A percentile compares a stretch with the other conserved stretches of the same genome.
Conservation (phyloP, 2,888 invertebrate genomes). For the Eledone cirrhosa region DNA sequence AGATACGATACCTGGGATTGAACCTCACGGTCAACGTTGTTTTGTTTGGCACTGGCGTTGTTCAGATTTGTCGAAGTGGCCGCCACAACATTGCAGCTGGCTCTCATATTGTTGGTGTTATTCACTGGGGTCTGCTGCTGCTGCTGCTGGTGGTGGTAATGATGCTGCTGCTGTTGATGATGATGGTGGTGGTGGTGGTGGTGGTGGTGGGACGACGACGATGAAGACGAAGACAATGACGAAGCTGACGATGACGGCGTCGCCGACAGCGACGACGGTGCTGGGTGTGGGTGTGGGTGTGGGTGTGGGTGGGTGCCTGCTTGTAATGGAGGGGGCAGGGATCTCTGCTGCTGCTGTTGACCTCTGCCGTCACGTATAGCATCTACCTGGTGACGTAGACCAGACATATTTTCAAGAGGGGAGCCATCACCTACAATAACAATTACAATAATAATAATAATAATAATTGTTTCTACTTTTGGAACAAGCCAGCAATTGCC, state of each 20-base stretch:
- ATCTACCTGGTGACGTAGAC: constrained; percentile 51
- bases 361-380: constrained; percentile 41
- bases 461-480: too few relatives aligned
- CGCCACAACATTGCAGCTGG: background rate
- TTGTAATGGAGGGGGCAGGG: background rate
- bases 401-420: constrained; percentile 64
- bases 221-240: too few relatives aligned
- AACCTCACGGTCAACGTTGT: constrained; percentile 5
- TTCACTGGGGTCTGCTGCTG: constrained; percentile 37
- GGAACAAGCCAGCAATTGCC: too few relatives aligned
- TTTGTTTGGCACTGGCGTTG: constrained; percentile 14
- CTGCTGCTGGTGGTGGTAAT: too few relatives aligned
- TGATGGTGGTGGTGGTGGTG: constrained; percentile 28
- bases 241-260: too few relatives aligned
- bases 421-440: constrained; percentile 47
- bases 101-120: constrained; percentile 7
- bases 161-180: constrained; percentile 44
- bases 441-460: background rate
- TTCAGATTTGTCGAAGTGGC: background rate
- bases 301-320: constrained; percentile 5
- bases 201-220: too few relatives aligned
- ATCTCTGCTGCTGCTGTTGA: constrained; percentile 16
- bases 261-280: too few relatives aligned
- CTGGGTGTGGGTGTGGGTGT: background rate
- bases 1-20: background rate